phyloP scores from a whole-genome alignment of 2,797 vertebrate species.

The Ammospiza maritima region DNA sequence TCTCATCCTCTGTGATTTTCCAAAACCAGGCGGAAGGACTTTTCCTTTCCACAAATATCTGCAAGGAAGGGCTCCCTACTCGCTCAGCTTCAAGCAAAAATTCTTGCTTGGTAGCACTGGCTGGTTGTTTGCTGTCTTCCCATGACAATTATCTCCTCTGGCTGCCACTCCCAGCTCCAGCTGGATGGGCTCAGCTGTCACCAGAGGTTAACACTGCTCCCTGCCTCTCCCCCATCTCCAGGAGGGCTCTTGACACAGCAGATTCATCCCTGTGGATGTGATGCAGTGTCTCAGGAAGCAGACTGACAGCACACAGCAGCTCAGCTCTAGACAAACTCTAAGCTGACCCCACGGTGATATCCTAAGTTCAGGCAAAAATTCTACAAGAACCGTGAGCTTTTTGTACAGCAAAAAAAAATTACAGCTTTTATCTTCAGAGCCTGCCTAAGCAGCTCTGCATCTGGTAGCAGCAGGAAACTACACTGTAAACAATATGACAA shows the following conservation, averaged over 20 bases:
- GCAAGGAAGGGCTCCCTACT: neutral
- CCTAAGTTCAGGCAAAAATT: neutral
- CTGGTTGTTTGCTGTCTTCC: neutral
- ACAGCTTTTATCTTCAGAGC: neutral
- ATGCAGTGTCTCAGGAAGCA: neutral
- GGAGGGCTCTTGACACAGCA: neutral
- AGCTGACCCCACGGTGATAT: neutral
- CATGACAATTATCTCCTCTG: neutral
- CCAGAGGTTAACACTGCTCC: neutral
- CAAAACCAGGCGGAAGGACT: neutral
- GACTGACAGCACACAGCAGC: neutral
- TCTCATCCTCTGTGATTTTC: neutral
- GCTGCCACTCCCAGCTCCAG: neutral
- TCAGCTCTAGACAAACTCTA: neutral
- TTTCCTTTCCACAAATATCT: neutral
- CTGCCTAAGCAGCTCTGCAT: neutral
- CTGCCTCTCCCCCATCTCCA: neutral
- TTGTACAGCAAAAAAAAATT: neutral
- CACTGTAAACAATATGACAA: neutral
- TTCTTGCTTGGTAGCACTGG: neutral
- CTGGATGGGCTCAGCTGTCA: neutral
- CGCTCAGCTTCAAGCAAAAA: neutral
- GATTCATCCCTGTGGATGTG: neutral
- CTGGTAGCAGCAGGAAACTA: neutral
- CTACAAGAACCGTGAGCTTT: neutral